A percentile compares a stretch with the other conserved stretches of the same genome.
phyloP scores from a whole-genome alignment of 2,888 invertebrate species.

The Brachyopa scutellaris region DNA sequence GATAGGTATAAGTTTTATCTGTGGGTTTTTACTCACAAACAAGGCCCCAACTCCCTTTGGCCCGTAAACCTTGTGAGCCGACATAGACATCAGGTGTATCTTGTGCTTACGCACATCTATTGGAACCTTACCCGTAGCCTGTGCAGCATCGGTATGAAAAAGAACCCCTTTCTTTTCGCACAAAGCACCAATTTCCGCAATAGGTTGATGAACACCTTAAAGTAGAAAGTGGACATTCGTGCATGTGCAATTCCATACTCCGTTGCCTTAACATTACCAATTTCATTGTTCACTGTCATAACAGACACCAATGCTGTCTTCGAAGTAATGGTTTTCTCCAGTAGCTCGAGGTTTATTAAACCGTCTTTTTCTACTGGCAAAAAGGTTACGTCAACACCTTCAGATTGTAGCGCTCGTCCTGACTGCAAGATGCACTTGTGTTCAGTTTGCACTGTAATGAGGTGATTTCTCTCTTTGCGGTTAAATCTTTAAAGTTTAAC shows the following conservation, averaged over 20 bases:
- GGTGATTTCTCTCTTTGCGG: slow-evolving; percentile 94
- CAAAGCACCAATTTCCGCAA: slow-evolving; percentile 93
- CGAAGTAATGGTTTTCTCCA: slow-evolving; percentile 91
- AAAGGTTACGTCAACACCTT: slow-evolving; percentile 97
- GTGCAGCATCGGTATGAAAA: slow-evolving; percentile 99
- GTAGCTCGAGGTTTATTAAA: slow-evolving; percentile 89
- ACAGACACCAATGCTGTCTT: slow-evolving; percentile 96
- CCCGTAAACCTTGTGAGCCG: slow-evolving; percentile 90
- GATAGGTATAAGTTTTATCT: slow-evolving; percentile 95
- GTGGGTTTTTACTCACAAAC: slow-evolving; percentile 94
- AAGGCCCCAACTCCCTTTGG: slow-evolving; percentile 90
- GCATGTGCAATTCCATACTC: background rate
- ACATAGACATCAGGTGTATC: slow-evolving; percentile 98
- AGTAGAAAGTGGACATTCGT: background rate
- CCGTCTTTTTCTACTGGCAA: slow-evolving; percentile 94
- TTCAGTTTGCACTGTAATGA: slow-evolving; percentile 98
- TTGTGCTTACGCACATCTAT: slow-evolving; percentile 95
- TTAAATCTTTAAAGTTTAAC: slow-evolving; percentile 86
- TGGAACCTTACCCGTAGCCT: slow-evolving; percentile 97
- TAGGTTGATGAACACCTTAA: slow-evolving; percentile 93
- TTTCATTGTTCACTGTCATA: slow-evolving; percentile 82
- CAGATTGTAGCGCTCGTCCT: slow-evolving; percentile 95
- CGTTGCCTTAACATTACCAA: no score
- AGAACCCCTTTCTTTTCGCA: slow-evolving; percentile 95
- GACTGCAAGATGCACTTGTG: slow-evolving; percentile 99